Base-by-base conservation (phyloP, 2,797 vertebrate genomes). In the Gymnothorax reevesii region DNA sequence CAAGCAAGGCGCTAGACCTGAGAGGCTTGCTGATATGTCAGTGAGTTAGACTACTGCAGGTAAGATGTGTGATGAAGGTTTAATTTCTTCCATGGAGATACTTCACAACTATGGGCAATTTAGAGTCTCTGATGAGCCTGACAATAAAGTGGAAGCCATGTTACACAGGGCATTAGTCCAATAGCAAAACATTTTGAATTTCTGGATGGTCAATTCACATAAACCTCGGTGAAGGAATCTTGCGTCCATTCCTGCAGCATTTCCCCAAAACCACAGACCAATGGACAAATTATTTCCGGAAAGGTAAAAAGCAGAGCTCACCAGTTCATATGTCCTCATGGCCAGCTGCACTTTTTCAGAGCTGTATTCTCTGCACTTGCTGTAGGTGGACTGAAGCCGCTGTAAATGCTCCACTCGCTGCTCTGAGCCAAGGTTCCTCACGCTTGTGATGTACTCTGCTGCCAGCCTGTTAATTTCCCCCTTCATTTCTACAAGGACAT, bases 291-390 rank as follows among this genome's bases (percentile, higher is more conserved):
- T 69, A 69, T 69, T 7, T 15, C 42, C 52, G 10, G 12, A 49
- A 49, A 42, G 49, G 22, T 33, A 17, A 15, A 77, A 77, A 49
- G 33, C 8, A n/a, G 60, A 73, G 93, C 97, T 96, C 84, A 98
- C 98, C 98, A 99, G 99, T 94, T 99, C 98, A 0, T 99, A 99
- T 0, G 98, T 99, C 95, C 99, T 98, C 98, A 99, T 99, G 90
- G 98, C 98, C 83, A 99, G 97, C 93, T 99, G 98, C 88, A 99
- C 98, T 92, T 99, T 99, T 91, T 99, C 98, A 0, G 99, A 98
- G 0, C 98, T 99, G 94, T 98, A 99, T 91, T 99, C 98, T 91
- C 96, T 98, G 84, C 98, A 99, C 89, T 97, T 98, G 95, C 94
- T 97, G 92, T 98, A 99, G 84, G 98, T 98, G 2, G 91, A 96